phyloP scores from a whole-genome alignment of 2,888 invertebrate genomes.

The Nomada lathburiana region DNA sequence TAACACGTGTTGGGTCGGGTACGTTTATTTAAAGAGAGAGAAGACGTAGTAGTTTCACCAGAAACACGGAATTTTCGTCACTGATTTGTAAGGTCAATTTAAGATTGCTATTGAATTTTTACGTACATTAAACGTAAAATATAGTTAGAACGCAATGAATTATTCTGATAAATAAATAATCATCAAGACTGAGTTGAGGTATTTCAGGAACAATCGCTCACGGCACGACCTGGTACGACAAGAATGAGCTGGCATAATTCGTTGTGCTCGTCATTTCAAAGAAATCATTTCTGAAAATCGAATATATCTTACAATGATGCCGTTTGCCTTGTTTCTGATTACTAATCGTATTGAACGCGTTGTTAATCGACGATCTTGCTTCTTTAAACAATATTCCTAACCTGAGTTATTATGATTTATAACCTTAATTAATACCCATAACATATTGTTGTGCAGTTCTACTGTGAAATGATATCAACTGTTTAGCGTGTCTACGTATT shows the following conservation, averaged over 20 bases:
- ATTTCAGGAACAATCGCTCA: constrained; percentile 67
- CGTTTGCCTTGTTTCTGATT: constrained; percentile 47
- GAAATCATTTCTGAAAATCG: constrained; percentile 35
- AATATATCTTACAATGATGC: constrained; percentile 19
- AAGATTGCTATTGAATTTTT: constrained; percentile 56
- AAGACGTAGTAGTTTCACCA: constrained; percentile 74
- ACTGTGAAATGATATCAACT: constrained; percentile 46
- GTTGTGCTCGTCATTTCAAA: constrained; percentile 65
- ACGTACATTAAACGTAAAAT: constrained; percentile 11
- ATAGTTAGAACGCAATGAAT: constrained; percentile 24
- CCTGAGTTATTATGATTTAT: constrained; percentile 69
- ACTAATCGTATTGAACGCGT: constrained; percentile 11
- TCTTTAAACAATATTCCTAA: constrained; percentile 59
- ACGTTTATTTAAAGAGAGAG: constrained; percentile 76
- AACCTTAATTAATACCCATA: constrained; percentile 73
- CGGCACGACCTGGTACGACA: constrained; percentile 74
- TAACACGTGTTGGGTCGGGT: constrained; percentile 79
- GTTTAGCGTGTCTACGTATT: constrained; percentile 24
- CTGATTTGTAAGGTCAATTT: constrained; percentile 73
- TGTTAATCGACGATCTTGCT: constrained; percentile 11
- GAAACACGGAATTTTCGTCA: constrained; percentile 71
- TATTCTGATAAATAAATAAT: constrained; percentile 54
- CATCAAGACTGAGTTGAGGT: constrained; percentile 42
- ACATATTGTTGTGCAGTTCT: constrained; percentile 75
- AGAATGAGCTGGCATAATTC: constrained; percentile 80